Percentiles rank a stretch among this genome's conserved stretches.
These are phyloP conservation scores for Lonchura striata DNA, from an alignment of 2,113 vertebrate species.

Conservation along the genomic window DNA sequence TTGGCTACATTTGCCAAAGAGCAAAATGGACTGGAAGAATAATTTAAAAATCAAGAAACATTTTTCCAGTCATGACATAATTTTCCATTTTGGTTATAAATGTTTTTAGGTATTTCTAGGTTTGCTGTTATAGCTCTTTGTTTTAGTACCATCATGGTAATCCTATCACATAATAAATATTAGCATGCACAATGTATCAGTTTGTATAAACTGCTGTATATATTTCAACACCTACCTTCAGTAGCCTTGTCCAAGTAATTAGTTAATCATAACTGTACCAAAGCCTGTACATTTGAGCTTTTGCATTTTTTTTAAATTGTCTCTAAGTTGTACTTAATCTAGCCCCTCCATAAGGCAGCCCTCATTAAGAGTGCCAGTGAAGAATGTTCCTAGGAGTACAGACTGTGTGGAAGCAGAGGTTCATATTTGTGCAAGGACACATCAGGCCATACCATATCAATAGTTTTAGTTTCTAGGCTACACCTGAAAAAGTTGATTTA, in stretches of 20 bases:
- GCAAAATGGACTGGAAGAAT: background rate
- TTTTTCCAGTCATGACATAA: background rate
- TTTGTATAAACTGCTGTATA: background rate
- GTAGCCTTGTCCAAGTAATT: background rate
- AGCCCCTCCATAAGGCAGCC: background rate
- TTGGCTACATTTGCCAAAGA: background rate
- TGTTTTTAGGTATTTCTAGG: background rate
- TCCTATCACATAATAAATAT: background rate
- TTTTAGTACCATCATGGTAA: background rate
- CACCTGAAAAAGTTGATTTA: background rate
- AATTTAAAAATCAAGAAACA: constrained; percentile 23
- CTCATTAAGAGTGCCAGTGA: background rate
- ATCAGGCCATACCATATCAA: background rate
- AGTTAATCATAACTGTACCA: background rate
- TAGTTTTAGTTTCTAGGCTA: background rate
- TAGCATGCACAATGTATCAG: background rate
- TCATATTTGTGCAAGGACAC: background rate
- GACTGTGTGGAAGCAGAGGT: background rate
- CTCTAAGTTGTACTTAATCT: background rate
- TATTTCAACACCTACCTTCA: background rate
- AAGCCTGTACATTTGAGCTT: background rate
- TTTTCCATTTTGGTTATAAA: background rate
- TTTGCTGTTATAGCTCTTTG: background rate
- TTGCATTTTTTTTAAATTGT: background rate
- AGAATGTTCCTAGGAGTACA: background rate